Evolutionary conservation across 2,113 vertebrate genomes (phyloP).

Genomic region (Thoracochromis brauschi): DNA sequence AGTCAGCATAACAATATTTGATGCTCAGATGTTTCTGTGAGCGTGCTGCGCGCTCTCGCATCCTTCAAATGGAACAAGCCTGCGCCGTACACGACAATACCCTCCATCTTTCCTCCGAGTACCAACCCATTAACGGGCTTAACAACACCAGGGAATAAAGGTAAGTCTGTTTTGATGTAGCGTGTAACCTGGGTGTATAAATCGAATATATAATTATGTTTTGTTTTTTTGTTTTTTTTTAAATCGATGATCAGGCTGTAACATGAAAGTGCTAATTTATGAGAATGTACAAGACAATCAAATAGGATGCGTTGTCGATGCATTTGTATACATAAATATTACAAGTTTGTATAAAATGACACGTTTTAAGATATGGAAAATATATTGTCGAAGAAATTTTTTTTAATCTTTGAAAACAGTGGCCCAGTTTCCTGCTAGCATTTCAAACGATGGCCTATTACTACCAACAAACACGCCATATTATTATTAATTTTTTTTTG

Average conservation of each 20-base stretch:
- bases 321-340: not conserved
- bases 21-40: not conserved
- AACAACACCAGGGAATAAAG: not conserved
- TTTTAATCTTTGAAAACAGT: not conserved
- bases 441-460: not conserved
- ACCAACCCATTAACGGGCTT: not conserved
- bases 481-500: not conserved
- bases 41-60: conserved; percentile 33
- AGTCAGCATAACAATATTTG: not conserved
- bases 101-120: not conserved
- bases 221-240: not conserved
- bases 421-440: not conserved
- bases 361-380: not conserved
- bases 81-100: not conserved
- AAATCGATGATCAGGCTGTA: not conserved
- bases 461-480: not conserved
- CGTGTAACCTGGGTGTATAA: not conserved
- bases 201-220: not conserved
- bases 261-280: not conserved
- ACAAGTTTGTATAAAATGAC: not conserved
- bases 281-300: not conserved
- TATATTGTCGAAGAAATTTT: not conserved
- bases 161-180: not conserved
- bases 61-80: conserved; percentile 16
- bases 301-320: not conserved